Evolutionary conservation across 2,797 vertebrate species (phyloP), one percentile per base, ranked within the genome.

Genomic region (Oreochromis grahami): DNA sequence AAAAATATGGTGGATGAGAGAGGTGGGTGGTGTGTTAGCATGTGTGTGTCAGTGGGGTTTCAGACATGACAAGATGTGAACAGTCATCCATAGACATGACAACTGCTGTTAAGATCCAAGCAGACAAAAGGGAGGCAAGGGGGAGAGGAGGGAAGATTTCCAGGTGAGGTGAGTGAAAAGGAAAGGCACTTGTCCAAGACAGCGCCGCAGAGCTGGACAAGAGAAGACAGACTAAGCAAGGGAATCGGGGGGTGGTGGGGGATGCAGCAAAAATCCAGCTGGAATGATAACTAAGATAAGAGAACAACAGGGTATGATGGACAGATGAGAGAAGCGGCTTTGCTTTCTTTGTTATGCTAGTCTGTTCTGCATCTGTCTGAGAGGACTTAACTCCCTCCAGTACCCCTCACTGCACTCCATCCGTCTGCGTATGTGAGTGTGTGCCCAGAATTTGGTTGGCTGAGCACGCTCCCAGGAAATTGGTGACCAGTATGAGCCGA

Each of bases 301-400:
- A 77, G 74, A 88, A 87, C 76, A 84, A 80, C 78, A 78, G 80
- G 50, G 51, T 45, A 80, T 91, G 91, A 94, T 79, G 84, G 93
- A 90, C 89, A 85, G 89, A 93, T 87, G 87, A 93, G 84, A 86
- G 80, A 88, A 90, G 88, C 81, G 2, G 77, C 88, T 92, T 86
- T 91, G 87, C 87, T 91, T 85, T 86, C 81, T 90, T 85, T 92
- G 91, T 92, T 91, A 87, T 89, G 87, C 90, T 79, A 15, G 86
- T 88, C 78, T 15, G 80, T 76, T 89, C 81, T 92, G 87, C 88
- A 91, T 94, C 91, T 87, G 77, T 93, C 82, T 93, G 87, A 76
- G 65, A 84, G 70, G 83, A 86, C 72, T 81, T 29, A 76, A 68
- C 84, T 85, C 83, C 87, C 91, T 87, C 86, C 81, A 81, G 77